These are phyloP conservation scores for Bathynomus jamesi DNA, from an alignment of 1,140 invertebrate genomes.

Conservation along the genomic window DNA sequence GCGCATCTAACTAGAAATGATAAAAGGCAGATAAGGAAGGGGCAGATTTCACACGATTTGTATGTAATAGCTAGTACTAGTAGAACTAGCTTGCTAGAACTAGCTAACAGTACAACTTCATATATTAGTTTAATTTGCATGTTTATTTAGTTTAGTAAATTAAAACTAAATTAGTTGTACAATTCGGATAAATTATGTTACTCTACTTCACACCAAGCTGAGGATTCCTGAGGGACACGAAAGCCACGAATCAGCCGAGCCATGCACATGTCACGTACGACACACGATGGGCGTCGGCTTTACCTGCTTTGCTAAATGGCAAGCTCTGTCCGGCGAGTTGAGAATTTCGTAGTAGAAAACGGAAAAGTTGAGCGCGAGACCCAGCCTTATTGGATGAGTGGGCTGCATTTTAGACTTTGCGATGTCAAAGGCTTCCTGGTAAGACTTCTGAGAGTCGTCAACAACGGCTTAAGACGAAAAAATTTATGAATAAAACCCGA, in stretches of 20 bases:
- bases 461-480: constrained; percentile 67
- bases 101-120: no score
- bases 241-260: neutral
- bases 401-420: constrained; percentile 97
- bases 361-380: constrained; percentile 94
- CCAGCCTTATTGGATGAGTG: constrained; percentile 93
- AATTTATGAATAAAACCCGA: constrained; percentile 2
- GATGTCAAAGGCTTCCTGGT: constrained; percentile 98
- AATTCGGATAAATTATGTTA: neutral
- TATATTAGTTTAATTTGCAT: no score
- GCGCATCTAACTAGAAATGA: neutral
- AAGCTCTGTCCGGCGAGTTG: constrained; percentile 91
- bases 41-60: no score
- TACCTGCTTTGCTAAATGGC: constrained; percentile 96
- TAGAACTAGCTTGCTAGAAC: no score
- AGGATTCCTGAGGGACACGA: neutral
- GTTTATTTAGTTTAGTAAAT: neutral
- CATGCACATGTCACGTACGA: neutral
- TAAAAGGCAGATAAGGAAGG: neutral
- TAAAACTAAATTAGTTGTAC: neutral
- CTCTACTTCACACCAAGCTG: neutral
- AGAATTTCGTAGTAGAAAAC: constrained; percentile 99
- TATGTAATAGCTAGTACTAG: no score
- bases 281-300: constrained; percentile 15
- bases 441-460: constrained; percentile 95